Conservation (phyloP, 2,113 vertebrate genomes). For the Apeltes quadracus region DNA sequence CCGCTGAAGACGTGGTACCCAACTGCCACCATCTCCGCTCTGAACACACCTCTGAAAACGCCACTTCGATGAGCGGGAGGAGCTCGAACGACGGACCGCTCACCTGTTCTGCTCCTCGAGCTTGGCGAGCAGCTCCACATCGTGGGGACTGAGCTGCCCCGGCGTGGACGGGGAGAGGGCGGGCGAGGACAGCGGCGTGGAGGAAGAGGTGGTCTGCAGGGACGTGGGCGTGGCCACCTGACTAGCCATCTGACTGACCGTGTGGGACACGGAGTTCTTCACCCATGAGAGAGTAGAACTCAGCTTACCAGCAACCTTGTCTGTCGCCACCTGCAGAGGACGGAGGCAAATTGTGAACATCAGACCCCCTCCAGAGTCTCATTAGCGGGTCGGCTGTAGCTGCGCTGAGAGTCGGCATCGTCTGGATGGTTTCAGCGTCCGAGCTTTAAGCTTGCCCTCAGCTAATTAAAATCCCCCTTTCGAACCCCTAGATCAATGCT, state of each 20-base stretch:
- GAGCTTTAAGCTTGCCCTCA: slow-evolving; percentile 4
- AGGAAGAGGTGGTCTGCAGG: slow-evolving; percentile 86
- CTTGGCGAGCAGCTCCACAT: slow-evolving; percentile 92
- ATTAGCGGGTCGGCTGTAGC: slow-evolving; percentile 4
- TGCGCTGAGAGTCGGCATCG: background rate
- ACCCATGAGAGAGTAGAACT: slow-evolving; percentile 99
- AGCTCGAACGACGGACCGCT: background rate
- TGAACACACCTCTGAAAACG: background rate
- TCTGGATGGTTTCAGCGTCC: background rate
- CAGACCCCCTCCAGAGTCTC: background rate
- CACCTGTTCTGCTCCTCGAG: slow-evolving; percentile 98
- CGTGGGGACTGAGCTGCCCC: slow-evolving; percentile 91
- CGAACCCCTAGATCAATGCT: slow-evolving; percentile 9
- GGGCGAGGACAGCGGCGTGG: slow-evolving; percentile 88
- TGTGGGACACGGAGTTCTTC: slow-evolving; percentile 96
- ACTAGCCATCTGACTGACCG: slow-evolving; percentile 99
- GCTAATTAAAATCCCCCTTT: slow-evolving; percentile 17
- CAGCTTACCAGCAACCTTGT: slow-evolving; percentile 97
- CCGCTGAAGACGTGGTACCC: background rate
- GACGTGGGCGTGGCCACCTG: slow-evolving; percentile 94
- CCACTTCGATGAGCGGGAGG: background rate
- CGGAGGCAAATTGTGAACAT: background rate
- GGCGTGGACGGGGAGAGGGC: slow-evolving; percentile 88
- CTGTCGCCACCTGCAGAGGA: slow-evolving; percentile 93
- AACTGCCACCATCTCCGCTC: background rate